phyloP scores from a whole-genome alignment of 2,113 vertebrate species.

The Mandrillus leucophaeus region DNA sequence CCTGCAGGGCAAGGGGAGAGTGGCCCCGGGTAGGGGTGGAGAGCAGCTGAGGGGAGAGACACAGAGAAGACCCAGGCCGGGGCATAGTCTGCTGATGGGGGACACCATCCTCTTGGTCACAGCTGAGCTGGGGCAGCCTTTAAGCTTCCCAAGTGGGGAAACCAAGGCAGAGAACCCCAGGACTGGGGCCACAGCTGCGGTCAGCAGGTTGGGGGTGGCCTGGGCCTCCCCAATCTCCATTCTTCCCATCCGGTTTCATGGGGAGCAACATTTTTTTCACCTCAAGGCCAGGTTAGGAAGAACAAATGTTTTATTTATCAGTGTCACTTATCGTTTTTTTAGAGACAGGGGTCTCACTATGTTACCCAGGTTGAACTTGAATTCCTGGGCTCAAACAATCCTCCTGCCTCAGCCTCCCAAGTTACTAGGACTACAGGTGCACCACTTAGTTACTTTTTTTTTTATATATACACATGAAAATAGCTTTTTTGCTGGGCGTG shows the following conservation, averaged over 20 bases:
- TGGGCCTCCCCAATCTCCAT: fast-evolving
- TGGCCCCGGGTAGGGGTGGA: no score
- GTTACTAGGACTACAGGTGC: no score
- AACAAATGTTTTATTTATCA: not conserved
- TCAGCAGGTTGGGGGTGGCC: not conserved
- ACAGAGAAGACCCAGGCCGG: fast-evolving
- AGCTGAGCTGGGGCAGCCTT: not conserved
- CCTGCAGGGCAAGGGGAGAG: fast-evolving
- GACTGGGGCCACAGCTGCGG: fast-evolving
- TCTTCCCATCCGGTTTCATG: not conserved
- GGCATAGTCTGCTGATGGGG: not conserved
- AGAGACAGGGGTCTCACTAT: no score
- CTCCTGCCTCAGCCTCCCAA: no score
- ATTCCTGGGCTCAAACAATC: no score
- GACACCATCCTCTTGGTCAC: not conserved
- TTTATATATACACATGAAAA: not conserved
- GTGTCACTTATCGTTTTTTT: no score
- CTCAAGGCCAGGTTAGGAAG: not conserved
- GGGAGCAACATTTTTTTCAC: not conserved
- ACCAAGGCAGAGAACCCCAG: not conserved
- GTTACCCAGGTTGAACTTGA: no score
- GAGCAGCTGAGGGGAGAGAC: not conserved
- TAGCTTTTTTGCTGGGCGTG: no score
- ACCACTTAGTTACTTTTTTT: not conserved
- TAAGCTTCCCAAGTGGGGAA: not conserved